Evolutionary conservation across 2,888 invertebrate genomes (phyloP), one percentile per base, ranked within the genome.

Genomic region (Ametastegia equiseti): DNA sequence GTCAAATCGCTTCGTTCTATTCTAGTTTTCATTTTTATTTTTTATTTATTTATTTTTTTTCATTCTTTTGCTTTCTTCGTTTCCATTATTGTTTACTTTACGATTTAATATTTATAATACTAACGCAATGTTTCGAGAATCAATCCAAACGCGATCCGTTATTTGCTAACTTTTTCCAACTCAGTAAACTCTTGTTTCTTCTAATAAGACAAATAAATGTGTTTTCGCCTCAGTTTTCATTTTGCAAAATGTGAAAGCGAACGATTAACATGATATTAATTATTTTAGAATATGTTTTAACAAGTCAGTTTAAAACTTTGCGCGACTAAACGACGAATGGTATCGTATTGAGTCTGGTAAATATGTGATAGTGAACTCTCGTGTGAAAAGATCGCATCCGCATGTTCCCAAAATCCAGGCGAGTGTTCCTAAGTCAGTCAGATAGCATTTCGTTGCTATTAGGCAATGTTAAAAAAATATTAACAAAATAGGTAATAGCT

Each of bases 401-500:
- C 27, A 42, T 63, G 11, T 60, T 60, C 42, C 39, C 27, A 60
- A 60, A 78, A 15, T 39, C 57, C n/a, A n/a, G 33, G 30, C 63
- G 78, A 60, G 27, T 63, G 5, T 42, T 42, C 42, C 23, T 63
- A 45, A 63, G 45, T 78, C 78, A 78, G 78, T 78, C 78, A 60
- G 60, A 60, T 78, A 57, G 42, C 60, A 42, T 78, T n/a, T 63
- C 60, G 60, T 27, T 80, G 83, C 84, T 84, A 82, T 78, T 83
- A 80, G 81, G 82, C 82, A 81, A 82, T 83, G 80, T 83, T 82
- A 80, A 83, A 83, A 85, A 83, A 82, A 83, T 83, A 83, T 84
- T 83, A 85, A 85, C 84, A 85, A 84, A 86, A 85, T 85, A 85
- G 81, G 83, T 81, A 82, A 83, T 83, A 83, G 71, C 82, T 83